Base-by-base conservation (phyloP, 2,888 invertebrate species). In the Limnephilus lunatus region DNA sequence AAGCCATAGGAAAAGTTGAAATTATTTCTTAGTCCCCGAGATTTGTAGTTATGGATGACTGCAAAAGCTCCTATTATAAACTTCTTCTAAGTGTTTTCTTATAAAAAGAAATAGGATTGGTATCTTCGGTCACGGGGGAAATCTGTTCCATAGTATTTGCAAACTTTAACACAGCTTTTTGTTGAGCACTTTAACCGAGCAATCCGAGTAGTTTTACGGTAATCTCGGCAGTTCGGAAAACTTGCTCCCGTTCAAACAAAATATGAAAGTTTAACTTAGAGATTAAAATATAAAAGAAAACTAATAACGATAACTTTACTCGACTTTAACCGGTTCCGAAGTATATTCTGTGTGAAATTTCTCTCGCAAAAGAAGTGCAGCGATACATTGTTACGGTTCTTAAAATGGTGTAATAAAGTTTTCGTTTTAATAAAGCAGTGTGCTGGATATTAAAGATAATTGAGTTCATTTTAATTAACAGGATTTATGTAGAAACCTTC, bases 121-220 rank as follows among this genome's bases (percentile, higher is more conserved):
- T 48, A 53, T 92, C 85, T 86, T 90, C 80, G 88, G 87, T 87
- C 92, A 44, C 92, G 35, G 39, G 93, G 93, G 93, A 93, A 93
- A 93, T 93, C 91, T 93, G 90, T 90, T 90, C 90, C 88, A 92
- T 92, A 91, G 92, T 92, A 92, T 91, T 92, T 92, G 81, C 92
- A 89, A 92, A 92, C 89, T 93, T 93, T 91, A 92, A 87, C 68
- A 92, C 92, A 90, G 87, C 88, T 90, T 86, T 82, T 68, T 53
- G n/a, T 32, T 25, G 85, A 81, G 80, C 68, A 89, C 19, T 44
- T 81, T 87, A n/a, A 32, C 81, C 91, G 87, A 81, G 48, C 39
- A 39, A 44, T 44, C 81, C 87, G 87, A 82, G 48, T 91, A 80
- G 80, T 81, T 91, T 48, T 31, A 48, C 82, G 81, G 25, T 87